Evolutionary conservation across 2,113 vertebrate genomes (phyloP), one percentile per base, ranked within the genome.

Genomic region (Gobius niger): DNA sequence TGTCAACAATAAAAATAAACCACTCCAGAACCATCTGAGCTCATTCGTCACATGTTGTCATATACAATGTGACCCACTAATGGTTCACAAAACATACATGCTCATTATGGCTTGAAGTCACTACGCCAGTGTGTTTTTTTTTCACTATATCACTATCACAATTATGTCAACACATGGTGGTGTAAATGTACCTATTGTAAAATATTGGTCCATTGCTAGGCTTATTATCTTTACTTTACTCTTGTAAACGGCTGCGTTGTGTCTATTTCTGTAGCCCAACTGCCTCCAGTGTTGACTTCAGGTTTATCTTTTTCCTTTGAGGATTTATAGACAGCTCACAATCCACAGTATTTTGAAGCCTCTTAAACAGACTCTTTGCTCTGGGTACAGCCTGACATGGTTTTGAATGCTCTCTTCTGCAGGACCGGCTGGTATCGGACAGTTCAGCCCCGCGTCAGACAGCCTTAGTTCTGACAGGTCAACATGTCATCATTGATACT

Each of bases 391-490:
- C 19, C 60, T 19, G 50, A 41, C 57, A 13, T 5, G 34, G 13
- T 67, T n/a, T 44, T 34, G n/a, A 13, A 13, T 14, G 19, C 52
- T 13, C 41, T 44, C 81, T 62, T 82, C 73, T 68, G 73, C 70
- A 96, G 95, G 76, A 91, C 0, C 51, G 90, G 19, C 70, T 82
- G 5, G 81, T n/a, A 24, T 57, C 67, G 2, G 77, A 19, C 54
- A 82, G 8, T 11, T 63, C 68, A 34, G 42, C 8, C 1, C 63
- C 53, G 16, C 63, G 15, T 1, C 44, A 16, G 0, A 86, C 72
- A 82, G 94, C 88, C 15, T 89, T 94, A 7, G 34, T 97, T 42
- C 85, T 99, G 49, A 92, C 84, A 0, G 81, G 87, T 2, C 93
- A 87, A 56, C 87, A 84, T 44, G 76, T 66, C 2, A 73, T 76